Evolutionary conservation across 1,140 invertebrate species (phyloP), one percentile per base, ranked within the genome.

Genomic region (Heliconius himera): DNA sequence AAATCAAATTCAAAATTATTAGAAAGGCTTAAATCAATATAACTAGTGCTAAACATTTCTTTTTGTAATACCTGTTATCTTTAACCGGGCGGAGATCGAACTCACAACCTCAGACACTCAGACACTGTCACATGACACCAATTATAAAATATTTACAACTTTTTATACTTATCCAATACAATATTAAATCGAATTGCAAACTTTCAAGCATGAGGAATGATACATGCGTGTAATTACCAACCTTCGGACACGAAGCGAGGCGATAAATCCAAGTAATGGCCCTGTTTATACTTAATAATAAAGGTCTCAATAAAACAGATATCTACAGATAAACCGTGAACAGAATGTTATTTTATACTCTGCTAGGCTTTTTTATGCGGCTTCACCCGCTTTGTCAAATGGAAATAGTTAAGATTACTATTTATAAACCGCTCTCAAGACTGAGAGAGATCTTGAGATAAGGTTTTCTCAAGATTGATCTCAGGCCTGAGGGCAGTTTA

Each of bases 261-360:
- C 81, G 77, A 82, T 85, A 85, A 83, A 83, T 83, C 84, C 41
- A 60, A 22, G 70, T 85, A 84, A 85, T 85, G 36, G 79, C 79
- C 84, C 78, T 82, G 78, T 82, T 83, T 83, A 81, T 84, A 81
- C 81, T 80, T 72, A 72, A 84, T 86, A 86, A 85, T 85, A 87
- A 85, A 87, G 82, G 82, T 85, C 81, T 87, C 85, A 81, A 77
- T 81, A 81, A 81, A 81, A 76, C 33, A 51, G 6, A 16, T 26
- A n/a, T n/a, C n/a, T n/a, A 73, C 38, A 76, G 70, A 66, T 73
- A 76, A 80, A 33, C 26, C 73, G 20, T 26, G 20, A 16, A 41
- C 38, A 70, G 60, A 76, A 76, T 70, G 13, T 33, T 70, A 49
- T 36, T n/a, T 36, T 72, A 38, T 16, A 18, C 9, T 66, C 26